These are phyloP conservation scores for Fabriciana adippe DNA, from an alignment of 2,888 invertebrate genomes.

Conservation along the genomic window DNA sequence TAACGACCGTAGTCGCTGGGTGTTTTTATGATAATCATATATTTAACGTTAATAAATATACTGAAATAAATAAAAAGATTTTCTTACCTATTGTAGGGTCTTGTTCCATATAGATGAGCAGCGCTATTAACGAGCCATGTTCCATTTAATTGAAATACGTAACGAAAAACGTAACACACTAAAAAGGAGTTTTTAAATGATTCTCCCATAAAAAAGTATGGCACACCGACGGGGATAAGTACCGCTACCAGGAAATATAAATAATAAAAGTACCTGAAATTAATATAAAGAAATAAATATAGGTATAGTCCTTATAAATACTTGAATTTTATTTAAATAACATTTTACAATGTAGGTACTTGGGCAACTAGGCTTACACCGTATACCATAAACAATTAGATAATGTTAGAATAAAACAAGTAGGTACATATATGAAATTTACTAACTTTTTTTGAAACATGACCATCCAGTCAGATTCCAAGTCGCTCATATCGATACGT, in stretches of 20 bases:
- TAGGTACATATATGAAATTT: conserved; percentile 3
- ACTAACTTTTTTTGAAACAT: conserved; percentile 89
- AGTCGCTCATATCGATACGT: conserved; percentile 88
- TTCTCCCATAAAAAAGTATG: conserved; percentile 87
- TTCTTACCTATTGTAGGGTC: conserved; percentile 89
- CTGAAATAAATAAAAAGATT: conserved; percentile 9
- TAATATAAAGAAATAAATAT: not conserved
- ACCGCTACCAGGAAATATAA: conserved; percentile 83
- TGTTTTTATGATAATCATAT: not conserved
- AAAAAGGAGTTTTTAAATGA: conserved; percentile 82
- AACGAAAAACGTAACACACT: conserved; percentile 83
- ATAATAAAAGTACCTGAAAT: conserved; percentile 85
- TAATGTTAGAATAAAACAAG: too few relatives aligned
- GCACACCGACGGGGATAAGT: conserved; percentile 84
- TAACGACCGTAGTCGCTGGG: too few relatives aligned
- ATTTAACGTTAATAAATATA: not conserved
- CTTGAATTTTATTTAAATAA: not conserved
- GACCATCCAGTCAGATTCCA: conserved; percentile 86
- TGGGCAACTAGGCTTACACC: too few relatives aligned
- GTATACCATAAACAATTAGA: too few relatives aligned
- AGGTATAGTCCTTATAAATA: too few relatives aligned
- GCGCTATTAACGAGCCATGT: conserved; percentile 93
- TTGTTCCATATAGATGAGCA: conserved; percentile 89
- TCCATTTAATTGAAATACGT: conserved; percentile 84
- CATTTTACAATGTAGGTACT: too few relatives aligned